A percentile compares a stretch with the other conserved stretches of the same genome.
phyloP scores from a whole-genome alignment of 2,888 invertebrate genomes.

The Octonoba sinensis region DNA sequence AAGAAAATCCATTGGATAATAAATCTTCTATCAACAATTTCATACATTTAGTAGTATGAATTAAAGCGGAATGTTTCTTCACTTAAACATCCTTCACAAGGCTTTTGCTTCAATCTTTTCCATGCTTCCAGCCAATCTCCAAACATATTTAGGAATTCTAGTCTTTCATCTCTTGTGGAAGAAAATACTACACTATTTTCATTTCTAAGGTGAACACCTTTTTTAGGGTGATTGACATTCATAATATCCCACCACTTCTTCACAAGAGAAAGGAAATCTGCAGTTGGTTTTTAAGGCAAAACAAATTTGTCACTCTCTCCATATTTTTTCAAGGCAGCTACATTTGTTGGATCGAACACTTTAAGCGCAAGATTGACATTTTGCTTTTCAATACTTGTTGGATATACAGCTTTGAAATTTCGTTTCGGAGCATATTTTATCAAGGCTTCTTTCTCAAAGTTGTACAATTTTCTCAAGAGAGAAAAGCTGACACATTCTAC shows the following conservation, averaged over 20 bases:
- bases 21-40: not conserved
- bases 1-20: not conserved
- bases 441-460: not conserved
- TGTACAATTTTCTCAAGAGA: no score
- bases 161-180: not conserved
- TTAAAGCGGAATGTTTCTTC: constrained; percentile 21
- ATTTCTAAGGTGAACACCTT: not conserved
- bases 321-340: not conserved
- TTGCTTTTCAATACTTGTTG: constrained; percentile 9
- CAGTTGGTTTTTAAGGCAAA: not conserved
- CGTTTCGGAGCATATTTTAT: constrained; percentile 21
- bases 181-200: not conserved
- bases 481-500: no score
- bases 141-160: not conserved
- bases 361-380: constrained; percentile 1
- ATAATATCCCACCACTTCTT: constrained; percentile 25
- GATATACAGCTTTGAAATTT: constrained; percentile 7
- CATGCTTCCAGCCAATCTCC: not conserved
- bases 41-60: constrained; percentile 8
- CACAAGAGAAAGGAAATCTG: not conserved
- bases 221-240: constrained; percentile 3
- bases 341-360: constrained; percentile 11
- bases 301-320: not conserved
- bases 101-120: constrained; percentile 3
- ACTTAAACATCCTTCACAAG: constrained; percentile 15